Evolutionary conservation across 2,113 vertebrate genomes (phyloP).

Genomic region (Pontoporia blainvillei): DNA sequence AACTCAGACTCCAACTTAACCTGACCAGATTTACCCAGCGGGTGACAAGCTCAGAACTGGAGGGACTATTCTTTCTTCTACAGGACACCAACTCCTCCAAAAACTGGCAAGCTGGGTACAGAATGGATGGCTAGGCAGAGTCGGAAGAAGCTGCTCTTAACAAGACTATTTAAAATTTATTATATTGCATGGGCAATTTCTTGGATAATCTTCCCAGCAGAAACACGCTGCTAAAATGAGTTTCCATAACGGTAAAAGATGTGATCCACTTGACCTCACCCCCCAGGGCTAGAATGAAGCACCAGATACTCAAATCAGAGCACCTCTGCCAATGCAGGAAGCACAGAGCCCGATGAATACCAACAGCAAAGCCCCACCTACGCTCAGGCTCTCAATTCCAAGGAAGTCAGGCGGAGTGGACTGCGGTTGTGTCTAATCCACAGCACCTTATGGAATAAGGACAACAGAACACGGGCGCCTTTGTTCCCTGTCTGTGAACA

Average conservation of each 20-base stretch:
- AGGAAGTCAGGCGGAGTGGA: background rate
- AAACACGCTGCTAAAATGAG: background rate
- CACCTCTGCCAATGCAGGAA: background rate
- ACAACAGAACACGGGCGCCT: background rate
- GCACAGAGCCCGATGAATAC: background rate
- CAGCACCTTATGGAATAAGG: background rate
- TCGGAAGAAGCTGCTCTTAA: background rate
- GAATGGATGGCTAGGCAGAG: background rate
- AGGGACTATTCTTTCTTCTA: background rate
- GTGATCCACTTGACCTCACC: background rate
- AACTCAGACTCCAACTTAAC: background rate
- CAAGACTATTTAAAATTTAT: background rate
- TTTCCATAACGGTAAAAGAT: background rate
- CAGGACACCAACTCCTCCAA: background rate
- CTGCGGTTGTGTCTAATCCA: background rate
- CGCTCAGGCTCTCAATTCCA: background rate
- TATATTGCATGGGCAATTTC: background rate
- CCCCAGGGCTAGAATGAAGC: background rate
- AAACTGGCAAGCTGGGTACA: background rate
- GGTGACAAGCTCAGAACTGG: too few relatives aligned
- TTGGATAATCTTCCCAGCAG: background rate
- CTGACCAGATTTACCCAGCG: background rate
- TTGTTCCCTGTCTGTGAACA: too few relatives aligned
- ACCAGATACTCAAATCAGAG: background rate
- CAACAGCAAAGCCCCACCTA: background rate